Evolutionary conservation across 2,113 vertebrate species (phyloP), one percentile per base, ranked within the genome.

Genomic region (Tachysurus fulvidraco): DNA sequence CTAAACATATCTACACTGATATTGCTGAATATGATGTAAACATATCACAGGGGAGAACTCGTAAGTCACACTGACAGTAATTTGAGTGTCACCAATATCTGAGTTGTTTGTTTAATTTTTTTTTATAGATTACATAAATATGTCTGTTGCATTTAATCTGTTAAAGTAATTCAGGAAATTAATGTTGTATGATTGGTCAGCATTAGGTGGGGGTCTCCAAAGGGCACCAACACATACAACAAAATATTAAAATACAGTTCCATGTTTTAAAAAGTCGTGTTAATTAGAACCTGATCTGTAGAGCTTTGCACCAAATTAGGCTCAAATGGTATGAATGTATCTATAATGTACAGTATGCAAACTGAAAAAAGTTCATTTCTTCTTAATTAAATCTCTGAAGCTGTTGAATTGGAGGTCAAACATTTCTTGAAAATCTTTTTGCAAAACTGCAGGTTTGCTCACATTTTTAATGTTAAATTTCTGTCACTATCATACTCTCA

Each of bases 391-490:
- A 36, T 30, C 28, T 69, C 65, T 69, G 28, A 69, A 2, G 4
- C 19, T 13, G 21, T 44, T 19, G 10, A 73, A 73, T 36, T 36
- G 36, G 36, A 36, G 36, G 36, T 44, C 23, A 23, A 74, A 46
- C 41, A 3, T 0, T 4, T 69, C 17, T 19, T 59, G 28, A 17
- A 36, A 30, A 36, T 5, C 1, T 67, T 13, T 16, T 67, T 73
- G 36, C 69, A 73, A 12, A 46, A 19, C 23, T 74, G 30, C 9
- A 73, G 0, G 3, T 50, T 74, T 74, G 17, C 6, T 46, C 28
- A 67, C 36, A 73, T 46, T 73, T 73, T 23, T 44, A 46, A n/a
- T 65, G 62, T 12, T n/a, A n/a, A 90, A 87, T 91, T 83, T 87
- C 44, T 50, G 83, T 41, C 28, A 69, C 3, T 44, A 21, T 73